phyloP scores from a whole-genome alignment of 2,797 vertebrate species.

The Xenops minutus region DNA sequence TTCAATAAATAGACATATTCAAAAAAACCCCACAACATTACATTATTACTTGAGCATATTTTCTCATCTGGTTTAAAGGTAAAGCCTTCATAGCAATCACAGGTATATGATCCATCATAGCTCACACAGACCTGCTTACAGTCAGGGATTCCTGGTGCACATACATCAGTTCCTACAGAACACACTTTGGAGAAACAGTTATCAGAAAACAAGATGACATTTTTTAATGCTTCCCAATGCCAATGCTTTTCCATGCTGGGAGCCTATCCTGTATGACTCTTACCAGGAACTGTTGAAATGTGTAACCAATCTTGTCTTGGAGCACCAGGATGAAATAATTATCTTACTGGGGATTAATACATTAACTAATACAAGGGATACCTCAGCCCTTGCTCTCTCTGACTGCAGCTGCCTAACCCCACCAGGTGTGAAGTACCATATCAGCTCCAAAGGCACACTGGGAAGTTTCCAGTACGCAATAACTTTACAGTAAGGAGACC shows the following conservation, averaged over 20 bases:
- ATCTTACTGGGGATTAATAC: background rate
- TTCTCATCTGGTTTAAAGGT: conserved; percentile 81
- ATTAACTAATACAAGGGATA: background rate
- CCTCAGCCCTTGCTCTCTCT: background rate
- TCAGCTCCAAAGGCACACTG: background rate
- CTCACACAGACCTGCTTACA: conserved; percentile 85
- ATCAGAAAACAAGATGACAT: background rate
- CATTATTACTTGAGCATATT: conserved; percentile 70
- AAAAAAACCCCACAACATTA: background rate
- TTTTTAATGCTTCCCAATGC: background rate
- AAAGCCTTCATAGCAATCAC: conserved; percentile 79
- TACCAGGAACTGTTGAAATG: background rate
- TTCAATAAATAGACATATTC: background rate
- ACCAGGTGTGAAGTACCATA: background rate
- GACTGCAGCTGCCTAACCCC: background rate
- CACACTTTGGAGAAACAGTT: background rate
- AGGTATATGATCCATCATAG: conserved; percentile 70
- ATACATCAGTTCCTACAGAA: conserved; percentile 8
- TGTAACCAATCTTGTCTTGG: background rate
- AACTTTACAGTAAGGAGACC: background rate
- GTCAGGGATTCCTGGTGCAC: conserved; percentile 75
- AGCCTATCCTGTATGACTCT: background rate
- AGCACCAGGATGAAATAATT: background rate
- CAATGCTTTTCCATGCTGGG: background rate
- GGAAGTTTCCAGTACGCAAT: background rate